phyloP scores from a whole-genome alignment of 2,797 vertebrate genomes.

The Rachycentron canadum region DNA sequence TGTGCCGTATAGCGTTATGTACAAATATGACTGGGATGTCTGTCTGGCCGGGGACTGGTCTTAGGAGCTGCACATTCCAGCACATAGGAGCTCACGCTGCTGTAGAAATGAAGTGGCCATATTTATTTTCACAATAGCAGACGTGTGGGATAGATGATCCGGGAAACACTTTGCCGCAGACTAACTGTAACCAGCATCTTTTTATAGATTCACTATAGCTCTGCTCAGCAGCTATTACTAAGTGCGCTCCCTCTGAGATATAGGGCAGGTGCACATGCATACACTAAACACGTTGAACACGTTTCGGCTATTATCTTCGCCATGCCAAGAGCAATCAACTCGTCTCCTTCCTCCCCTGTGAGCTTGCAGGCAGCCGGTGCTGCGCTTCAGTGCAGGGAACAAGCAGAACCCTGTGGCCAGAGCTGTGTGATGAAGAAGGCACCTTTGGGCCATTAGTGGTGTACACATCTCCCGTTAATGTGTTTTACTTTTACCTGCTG shows the following conservation, averaged over 20 bases:
- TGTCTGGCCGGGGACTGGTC: slow-evolving; percentile 61
- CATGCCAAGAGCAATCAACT: slow-evolving; percentile 76
- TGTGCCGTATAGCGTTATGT: slow-evolving; percentile 60
- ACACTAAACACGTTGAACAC: slow-evolving; percentile 55
- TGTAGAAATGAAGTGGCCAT: slow-evolving; percentile 68
- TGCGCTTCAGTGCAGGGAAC: slow-evolving; percentile 59
- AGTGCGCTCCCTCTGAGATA: slow-evolving; percentile 59
- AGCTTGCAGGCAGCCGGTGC: slow-evolving; percentile 61
- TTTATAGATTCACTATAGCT: slow-evolving; percentile 50
- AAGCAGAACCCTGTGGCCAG: slow-evolving; percentile 79
- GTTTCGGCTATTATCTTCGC: slow-evolving; percentile 70
- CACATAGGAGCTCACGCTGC: slow-evolving; percentile 67
- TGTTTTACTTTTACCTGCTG: slow-evolving; percentile 99
- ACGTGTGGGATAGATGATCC: slow-evolving; percentile 56
- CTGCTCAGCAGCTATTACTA: slow-evolving; percentile 59
- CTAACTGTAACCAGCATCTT: slow-evolving; percentile 48
- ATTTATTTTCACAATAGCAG: slow-evolving; percentile 69
- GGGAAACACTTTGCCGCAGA: slow-evolving; percentile 51
- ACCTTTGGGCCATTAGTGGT: slow-evolving; percentile 86
- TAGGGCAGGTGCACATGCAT: slow-evolving; percentile 72
- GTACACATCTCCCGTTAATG: slow-evolving; percentile 97
- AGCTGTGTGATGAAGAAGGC: slow-evolving; percentile 82
- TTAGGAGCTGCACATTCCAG: slow-evolving; percentile 70
- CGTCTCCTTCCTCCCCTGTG: slow-evolving; percentile 76
- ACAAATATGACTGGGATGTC: slow-evolving; percentile 68